These are phyloP conservation scores for Porites rus DNA, from an alignment of 92 coral and sea anemone genomes.

Conservation along the genomic window DNA sequence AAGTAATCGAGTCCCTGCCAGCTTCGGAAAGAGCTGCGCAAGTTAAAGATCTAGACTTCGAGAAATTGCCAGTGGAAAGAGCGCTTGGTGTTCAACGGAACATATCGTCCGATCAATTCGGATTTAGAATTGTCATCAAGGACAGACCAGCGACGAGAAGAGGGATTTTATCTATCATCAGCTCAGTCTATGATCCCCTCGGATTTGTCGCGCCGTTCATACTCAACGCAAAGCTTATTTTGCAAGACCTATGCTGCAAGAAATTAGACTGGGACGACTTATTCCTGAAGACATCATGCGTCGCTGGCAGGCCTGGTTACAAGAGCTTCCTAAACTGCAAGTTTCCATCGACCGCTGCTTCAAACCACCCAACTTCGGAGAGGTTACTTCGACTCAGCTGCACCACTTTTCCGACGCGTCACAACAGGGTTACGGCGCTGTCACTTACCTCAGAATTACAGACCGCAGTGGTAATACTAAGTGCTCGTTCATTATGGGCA, in stretches of 20 bases:
- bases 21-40: constrained; percentile 28
- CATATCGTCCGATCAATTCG: constrained; percentile 25
- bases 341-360: constrained; percentile 38
- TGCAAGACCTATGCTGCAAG: constrained; percentile 40
- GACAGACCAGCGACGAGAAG: constrained; percentile 55
- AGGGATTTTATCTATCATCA: constrained; percentile 36
- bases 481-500: constrained; percentile 55
- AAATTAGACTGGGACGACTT: constrained; percentile 41
- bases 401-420: constrained; percentile 51
- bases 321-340: constrained; percentile 51
- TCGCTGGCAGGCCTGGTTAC: constrained; percentile 55
- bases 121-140: constrained; percentile 36
- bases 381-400: constrained; percentile 28
- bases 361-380: constrained; percentile 16
- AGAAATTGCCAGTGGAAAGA: constrained; percentile 23
- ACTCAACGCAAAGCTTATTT: constrained; percentile 22
- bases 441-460: constrained; percentile 35
- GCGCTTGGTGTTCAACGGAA: constrained; percentile 52
- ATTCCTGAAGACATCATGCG: constrained; percentile 26
- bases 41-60: constrained; percentile 20
- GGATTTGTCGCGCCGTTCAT: constrained; percentile 36
- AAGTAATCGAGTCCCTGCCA: constrained; percentile 30
- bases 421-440: constrained; percentile 55
- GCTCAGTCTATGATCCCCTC: constrained; percentile 52
- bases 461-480: constrained; percentile 18